Base-by-base conservation (phyloP, 2,113 vertebrate genomes). In the Rhinogobius similis region DNA sequence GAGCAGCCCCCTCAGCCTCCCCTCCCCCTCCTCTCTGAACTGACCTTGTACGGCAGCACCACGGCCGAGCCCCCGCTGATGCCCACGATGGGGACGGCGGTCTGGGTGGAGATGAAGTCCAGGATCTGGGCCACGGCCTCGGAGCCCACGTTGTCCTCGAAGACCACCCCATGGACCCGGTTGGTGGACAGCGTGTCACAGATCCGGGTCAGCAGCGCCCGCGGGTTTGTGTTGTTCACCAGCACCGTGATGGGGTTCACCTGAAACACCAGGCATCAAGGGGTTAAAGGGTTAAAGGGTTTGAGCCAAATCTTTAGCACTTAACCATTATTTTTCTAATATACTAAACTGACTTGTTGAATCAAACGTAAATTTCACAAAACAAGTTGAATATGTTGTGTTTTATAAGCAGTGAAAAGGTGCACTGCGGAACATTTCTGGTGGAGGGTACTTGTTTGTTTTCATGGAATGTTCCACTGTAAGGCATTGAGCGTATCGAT, bases 51-150 rank as follows among this genome's bases (percentile, higher is more conserved):
- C 10, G 92, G 94, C 77, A 99, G 94, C 72, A 98, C 97, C 67
- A 98, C 94, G 0, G 98, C 94, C 0, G 98, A 99, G 0, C 98
- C 98, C 2, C 98, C 96, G 0, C 95, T 98, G 90, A 99, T 98
- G 81, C 98, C 98, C 87, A 99, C 92, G 63, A 99, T 93, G 0
- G 98, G 98, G 74, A 96, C 94, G 0, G 94, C 94, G 0, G 96
- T 97, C 91, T 98, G 96, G 20, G 94, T 95, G 63, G 96, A 98
- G 83, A 98, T 90, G 86, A 99, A 99, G 91, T 99, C 98, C 64
- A 99, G 86, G 81, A 99, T 98, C 88, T 99, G 97, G 3, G 98
- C 97, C 89, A 99, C 96, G 0, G 97, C 97, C 86, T 99, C 97
- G 0, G 97, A 97, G 71, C 94, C 97, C 0, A 98, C 91, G 48